Evolutionary conservation across 2,113 vertebrate genomes (phyloP).

Genomic region (Cyprinodon tularosa): DNA sequence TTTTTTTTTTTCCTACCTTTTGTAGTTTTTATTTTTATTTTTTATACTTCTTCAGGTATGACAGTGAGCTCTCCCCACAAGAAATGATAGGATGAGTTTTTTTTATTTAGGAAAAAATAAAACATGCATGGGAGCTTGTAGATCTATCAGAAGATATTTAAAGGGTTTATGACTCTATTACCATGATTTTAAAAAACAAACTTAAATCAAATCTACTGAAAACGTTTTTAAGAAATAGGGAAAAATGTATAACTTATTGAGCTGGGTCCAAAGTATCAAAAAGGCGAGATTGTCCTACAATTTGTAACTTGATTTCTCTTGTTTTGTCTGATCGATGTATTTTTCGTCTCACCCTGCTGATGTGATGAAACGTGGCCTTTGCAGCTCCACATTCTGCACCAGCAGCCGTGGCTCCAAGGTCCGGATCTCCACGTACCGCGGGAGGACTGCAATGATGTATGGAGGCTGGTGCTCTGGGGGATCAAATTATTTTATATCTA

Average conservation of each 20-base stretch:
- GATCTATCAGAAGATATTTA: too few species aligned
- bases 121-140: too few species aligned
- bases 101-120: too few species aligned
- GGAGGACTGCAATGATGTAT: conserved; percentile 96
- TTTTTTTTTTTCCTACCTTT: background rate
- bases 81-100: too few species aligned
- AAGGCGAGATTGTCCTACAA: too few species aligned
- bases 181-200: too few species aligned
- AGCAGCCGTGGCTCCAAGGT: conserved; percentile 94
- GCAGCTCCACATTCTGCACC: conserved; percentile 96
- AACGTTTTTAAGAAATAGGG: background rate
- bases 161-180: too few species aligned
- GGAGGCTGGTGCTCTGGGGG: conserved; percentile 92
- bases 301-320: background rate
- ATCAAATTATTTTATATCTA: background rate
- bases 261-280: too few species aligned
- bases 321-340: background rate
- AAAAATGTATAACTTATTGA: too few species aligned
- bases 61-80: background rate
- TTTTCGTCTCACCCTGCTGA: conserved; percentile 87
- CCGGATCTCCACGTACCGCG: conserved; percentile 95
- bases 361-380: conserved; percentile 95
- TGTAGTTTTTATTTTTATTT: background rate
- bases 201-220: background rate
- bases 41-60: background rate